Conservation (phyloP, 2,888 invertebrate species). For the Taenaris catops region DNA sequence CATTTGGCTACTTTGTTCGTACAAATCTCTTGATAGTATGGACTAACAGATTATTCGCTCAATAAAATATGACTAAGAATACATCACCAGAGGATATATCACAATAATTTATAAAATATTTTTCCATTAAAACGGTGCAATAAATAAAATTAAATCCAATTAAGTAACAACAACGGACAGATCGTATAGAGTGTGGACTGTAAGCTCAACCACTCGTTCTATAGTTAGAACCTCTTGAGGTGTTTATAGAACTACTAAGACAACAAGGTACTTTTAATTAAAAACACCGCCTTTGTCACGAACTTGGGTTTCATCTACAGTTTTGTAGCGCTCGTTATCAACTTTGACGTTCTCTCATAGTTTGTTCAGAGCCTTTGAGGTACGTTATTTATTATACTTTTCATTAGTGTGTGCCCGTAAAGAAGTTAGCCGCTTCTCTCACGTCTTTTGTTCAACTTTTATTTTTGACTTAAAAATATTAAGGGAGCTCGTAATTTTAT, state of each 20-base stretch:
- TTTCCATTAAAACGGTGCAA: too few species aligned
- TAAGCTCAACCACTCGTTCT: conserved; percentile 12
- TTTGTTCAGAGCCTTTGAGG: conserved; percentile 51
- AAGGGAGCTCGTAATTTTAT: too few species aligned
- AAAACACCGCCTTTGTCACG: conserved; percentile 52
- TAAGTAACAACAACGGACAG: too few species aligned
- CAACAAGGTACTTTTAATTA: conserved; percentile 53
- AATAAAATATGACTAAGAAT: too few species aligned
- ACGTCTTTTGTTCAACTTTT: conserved; percentile 7
- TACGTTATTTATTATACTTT: conserved; percentile 47
- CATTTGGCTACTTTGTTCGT: too few species aligned
- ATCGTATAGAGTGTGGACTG: not conserved
- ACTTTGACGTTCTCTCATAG: conserved; percentile 51
- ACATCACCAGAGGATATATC: too few species aligned
- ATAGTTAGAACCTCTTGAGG: conserved; percentile 19
- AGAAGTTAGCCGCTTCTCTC: conserved; percentile 20
- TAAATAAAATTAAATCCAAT: too few species aligned
- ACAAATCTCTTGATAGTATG: too few species aligned
- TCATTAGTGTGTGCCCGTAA: conserved; percentile 43
- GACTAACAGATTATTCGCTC: too few species aligned
- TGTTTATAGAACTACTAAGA: conserved; percentile 23
- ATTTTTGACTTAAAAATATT: not conserved
- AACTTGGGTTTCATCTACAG: conserved; percentile 45
- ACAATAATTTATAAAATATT: too few species aligned
- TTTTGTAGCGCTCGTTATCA: conserved; percentile 53